phyloP scores from a whole-genome alignment of 1,140 invertebrate species.

The Drosophila sproati region DNA sequence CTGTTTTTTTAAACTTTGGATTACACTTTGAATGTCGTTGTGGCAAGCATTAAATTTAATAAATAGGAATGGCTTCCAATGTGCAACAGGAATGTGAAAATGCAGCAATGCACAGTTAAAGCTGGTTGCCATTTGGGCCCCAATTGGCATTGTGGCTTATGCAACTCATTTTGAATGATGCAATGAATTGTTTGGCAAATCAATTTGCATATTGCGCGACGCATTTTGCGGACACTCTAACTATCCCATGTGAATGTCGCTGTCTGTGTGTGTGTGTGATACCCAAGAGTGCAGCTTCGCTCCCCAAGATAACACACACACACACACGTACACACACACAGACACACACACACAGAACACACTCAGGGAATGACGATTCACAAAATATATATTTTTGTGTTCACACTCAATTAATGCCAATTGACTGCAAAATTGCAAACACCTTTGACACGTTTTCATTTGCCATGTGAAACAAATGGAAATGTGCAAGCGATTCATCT shows the following conservation, averaged over 20 bases:
- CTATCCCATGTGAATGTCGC: conserved; percentile 17
- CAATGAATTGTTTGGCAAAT: conserved; percentile 79
- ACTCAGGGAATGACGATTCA: conserved; percentile 58
- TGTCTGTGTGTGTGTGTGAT: no score
- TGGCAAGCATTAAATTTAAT: not conserved
- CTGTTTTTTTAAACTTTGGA: not conserved
- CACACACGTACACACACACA: conserved; percentile 9
- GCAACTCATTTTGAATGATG: conserved; percentile 60
- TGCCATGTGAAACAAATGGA: conserved; percentile 50
- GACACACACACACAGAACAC: not conserved
- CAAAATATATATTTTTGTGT: conserved; percentile 83
- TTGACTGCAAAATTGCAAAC: conserved; percentile 82
- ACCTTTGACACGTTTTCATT: conserved; percentile 77
- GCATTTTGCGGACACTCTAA: conserved; percentile 56
- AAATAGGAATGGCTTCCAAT: not conserved
- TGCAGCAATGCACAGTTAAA: conserved; percentile 25
- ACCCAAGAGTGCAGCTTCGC: no score
- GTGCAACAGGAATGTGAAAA: conserved; percentile 24
- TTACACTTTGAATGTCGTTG: conserved; percentile 2
- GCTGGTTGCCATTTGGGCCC: conserved; percentile 34
- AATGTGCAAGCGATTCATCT: conserved; percentile 18
- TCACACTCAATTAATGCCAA: conserved; percentile 83
- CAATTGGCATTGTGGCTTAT: conserved; percentile 68
- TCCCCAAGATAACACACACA: not conserved
- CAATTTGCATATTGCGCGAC: conserved; percentile 80